Evolutionary conservation across 2,888 invertebrate genomes (phyloP).

Genomic region (Pteria penguin): DNA sequence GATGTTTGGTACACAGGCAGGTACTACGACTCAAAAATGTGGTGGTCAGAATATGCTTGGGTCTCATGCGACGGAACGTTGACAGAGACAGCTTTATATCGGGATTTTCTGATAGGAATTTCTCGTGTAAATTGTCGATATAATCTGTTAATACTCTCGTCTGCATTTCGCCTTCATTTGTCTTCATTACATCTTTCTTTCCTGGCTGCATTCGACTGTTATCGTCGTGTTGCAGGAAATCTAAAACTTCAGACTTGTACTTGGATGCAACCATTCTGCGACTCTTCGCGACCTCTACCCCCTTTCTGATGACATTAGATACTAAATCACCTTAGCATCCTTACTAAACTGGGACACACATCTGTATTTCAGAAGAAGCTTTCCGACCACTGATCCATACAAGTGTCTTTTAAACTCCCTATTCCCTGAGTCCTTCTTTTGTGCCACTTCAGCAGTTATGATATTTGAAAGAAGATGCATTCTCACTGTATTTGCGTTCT

Average conservation of each 20-base stretch:
- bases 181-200: slow-evolving; percentile 40
- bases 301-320: background rate
- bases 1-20: slow-evolving; percentile 43
- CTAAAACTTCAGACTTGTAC: background rate
- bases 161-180: slow-evolving; percentile 29
- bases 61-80: slow-evolving; percentile 35
- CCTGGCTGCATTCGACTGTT: slow-evolving; percentile 46
- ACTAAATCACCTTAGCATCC: background rate
- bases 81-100: slow-evolving; percentile 30
- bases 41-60: slow-evolving; percentile 27
- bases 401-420: background rate
- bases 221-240: slow-evolving; percentile 3
- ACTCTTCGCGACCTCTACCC: background rate
- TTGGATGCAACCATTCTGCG: background rate
- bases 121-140: slow-evolving; percentile 28
- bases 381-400: background rate
- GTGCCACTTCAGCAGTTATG: background rate
- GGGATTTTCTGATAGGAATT: slow-evolving; percentile 42
- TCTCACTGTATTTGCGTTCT: background rate
- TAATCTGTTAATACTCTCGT: slow-evolving; percentile 43
- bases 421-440: background rate
- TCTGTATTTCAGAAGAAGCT: background rate
- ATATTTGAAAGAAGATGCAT: background rate
- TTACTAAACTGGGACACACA: background rate
- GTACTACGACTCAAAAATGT: slow-evolving; percentile 26